Evolutionary conservation across 2,113 vertebrate genomes (phyloP).

Genomic region (Hassar affinis): DNA sequence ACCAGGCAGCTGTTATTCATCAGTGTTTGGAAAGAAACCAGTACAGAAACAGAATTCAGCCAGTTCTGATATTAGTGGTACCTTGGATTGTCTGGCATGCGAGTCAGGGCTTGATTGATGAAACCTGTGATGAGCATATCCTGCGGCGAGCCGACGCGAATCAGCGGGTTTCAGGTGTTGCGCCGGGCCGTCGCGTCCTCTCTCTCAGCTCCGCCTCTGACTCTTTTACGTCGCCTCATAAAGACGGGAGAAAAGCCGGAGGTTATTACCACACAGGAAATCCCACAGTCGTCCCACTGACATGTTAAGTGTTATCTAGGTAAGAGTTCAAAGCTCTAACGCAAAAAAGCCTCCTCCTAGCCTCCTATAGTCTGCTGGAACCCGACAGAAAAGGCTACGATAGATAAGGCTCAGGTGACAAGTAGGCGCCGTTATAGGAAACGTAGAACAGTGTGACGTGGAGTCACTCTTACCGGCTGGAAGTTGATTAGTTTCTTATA

Average conservation of each 20-base stretch:
- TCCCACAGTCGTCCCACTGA: neutral
- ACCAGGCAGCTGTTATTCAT: neutral
- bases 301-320: neutral
- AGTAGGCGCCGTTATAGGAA: neutral
- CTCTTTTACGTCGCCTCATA: conserved; percentile 1
- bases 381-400: neutral
- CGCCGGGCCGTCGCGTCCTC: neutral
- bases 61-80: neutral
- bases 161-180: neutral
- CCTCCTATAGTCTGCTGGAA: neutral
- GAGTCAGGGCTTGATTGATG: neutral
- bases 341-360: neutral
- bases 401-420: too few species aligned
- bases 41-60: too few species aligned
- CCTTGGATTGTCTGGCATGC: too few species aligned
- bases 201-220: neutral
- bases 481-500: neutral
- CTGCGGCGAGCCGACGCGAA: neutral
- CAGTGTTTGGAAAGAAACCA: neutral
- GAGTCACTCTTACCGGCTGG: neutral
- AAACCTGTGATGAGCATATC: neutral
- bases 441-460: neutral
- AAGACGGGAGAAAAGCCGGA: neutral
- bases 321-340: neutral
- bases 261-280: conserved; percentile 9